A percentile compares a stretch with the other conserved stretches of the same genome.
Evolutionary conservation across 1,140 invertebrate species (phyloP).

Genomic region (Gonioctena quinquepunctata): DNA sequence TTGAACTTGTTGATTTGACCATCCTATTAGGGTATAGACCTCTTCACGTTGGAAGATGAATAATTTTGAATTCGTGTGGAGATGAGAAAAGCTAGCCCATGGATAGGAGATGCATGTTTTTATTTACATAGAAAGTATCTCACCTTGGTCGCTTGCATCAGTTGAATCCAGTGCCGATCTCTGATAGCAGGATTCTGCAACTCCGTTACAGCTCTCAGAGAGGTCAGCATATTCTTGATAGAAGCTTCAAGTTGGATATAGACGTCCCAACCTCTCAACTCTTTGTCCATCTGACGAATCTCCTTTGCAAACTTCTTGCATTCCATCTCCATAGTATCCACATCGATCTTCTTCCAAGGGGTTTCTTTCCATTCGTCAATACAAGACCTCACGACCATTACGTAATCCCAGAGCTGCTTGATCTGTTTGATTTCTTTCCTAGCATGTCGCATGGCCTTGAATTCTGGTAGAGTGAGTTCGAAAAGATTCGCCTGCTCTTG

Average conservation of each 20-base stretch:
- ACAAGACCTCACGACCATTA: conserved; percentile 76
- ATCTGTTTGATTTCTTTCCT: conserved; percentile 78
- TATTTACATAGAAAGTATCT: not conserved
- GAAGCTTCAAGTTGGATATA: conserved; percentile 72
- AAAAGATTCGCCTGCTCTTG: conserved; percentile 80
- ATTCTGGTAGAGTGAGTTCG: conserved; percentile 83
- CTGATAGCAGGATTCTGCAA: conserved; percentile 92
- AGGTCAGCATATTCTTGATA: conserved; percentile 85
- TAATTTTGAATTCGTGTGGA: too few relatives aligned
- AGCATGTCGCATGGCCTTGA: conserved; percentile 74
- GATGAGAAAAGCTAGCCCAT: too few relatives aligned
- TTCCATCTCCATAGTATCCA: conserved; percentile 92
- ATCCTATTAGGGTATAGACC: too few relatives aligned
- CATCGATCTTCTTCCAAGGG: conserved; percentile 89
- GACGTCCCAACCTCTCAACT: conserved; percentile 80
- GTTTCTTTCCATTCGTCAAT: conserved; percentile 92
- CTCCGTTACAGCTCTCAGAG: conserved; percentile 85
- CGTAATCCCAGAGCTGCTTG: conserved; percentile 90
- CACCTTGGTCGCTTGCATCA: conserved; percentile 90
- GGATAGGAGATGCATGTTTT: not conserved
- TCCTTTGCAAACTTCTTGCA: conserved; percentile 91
- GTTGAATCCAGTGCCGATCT: conserved; percentile 89
- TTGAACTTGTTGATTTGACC: too few relatives aligned
- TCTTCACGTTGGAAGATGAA: too few relatives aligned
- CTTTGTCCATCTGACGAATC: conserved; percentile 82